Conservation (phyloP, 2,113 vertebrate genomes). For the Rafetus swinhoei region DNA sequence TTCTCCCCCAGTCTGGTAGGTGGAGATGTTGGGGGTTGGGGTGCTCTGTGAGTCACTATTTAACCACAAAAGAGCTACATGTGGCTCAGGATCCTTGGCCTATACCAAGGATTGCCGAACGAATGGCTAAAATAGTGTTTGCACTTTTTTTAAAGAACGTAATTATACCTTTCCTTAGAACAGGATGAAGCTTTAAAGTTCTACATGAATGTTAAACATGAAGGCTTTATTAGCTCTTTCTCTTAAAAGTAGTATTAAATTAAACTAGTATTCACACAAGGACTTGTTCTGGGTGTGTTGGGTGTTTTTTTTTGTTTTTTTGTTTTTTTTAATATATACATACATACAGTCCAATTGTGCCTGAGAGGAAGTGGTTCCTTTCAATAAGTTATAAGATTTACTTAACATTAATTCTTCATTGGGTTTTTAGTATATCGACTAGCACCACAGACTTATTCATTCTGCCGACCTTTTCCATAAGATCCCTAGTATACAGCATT, state of each 20-base stretch:
- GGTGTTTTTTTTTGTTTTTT: too few species aligned
- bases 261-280: not conserved
- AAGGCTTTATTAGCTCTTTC: not conserved
- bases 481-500: not conserved
- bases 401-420: not conserved
- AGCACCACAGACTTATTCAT: not conserved
- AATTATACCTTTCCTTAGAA: not conserved
- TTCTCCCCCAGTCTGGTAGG: too few species aligned
- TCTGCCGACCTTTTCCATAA: not conserved
- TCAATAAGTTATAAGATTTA: not conserved
- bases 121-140: not conserved
- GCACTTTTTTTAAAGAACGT: too few species aligned
- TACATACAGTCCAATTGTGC: not conserved
- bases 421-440: not conserved
- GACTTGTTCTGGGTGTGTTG: not conserved
- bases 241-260: not conserved
- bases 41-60: too few species aligned
- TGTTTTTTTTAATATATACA: too few species aligned
- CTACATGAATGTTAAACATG: not conserved
- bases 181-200: not conserved
- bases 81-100: too few species aligned
- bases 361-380: not conserved
- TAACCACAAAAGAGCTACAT: too few species aligned
- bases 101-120: too few species aligned
- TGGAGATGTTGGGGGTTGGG: too few species aligned